phyloP scores from a whole-genome alignment of 1,140 invertebrate species.

The Glomeris maerens region DNA sequence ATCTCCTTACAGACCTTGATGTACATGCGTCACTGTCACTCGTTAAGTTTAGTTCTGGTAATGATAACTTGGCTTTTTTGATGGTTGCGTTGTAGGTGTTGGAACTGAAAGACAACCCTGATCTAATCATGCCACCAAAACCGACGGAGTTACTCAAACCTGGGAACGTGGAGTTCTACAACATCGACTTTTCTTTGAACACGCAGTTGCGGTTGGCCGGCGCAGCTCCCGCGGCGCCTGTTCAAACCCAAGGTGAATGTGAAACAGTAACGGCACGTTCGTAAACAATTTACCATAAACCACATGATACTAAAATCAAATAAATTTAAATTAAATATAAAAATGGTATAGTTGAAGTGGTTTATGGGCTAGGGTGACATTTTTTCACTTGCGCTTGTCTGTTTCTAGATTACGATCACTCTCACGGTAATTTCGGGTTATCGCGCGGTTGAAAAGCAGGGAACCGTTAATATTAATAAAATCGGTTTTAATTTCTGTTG shows the following conservation, averaged over 20 bases:
- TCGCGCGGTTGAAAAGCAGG: too few relatives aligned
- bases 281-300: too few relatives aligned
- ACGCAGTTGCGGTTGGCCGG: constrained; percentile 85
- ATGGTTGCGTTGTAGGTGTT: constrained; percentile 41
- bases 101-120: constrained; percentile 85
- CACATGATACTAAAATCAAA: too few relatives aligned
- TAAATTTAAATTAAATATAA: too few relatives aligned
- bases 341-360: too few relatives aligned
- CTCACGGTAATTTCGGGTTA: too few relatives aligned
- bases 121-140: constrained; percentile 95
- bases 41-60: background rate
- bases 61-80: background rate
- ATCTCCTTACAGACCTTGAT: constrained; percentile 71
- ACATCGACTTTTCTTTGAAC: constrained; percentile 96
- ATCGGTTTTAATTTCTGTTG: too few relatives aligned
- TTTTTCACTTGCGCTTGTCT: too few relatives aligned
- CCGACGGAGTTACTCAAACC: constrained; percentile 56
- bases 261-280: too few relatives aligned
- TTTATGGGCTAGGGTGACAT: too few relatives aligned
- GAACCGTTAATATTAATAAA: too few relatives aligned
- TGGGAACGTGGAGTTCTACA: constrained; percentile 82
- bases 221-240: constrained; percentile 60
- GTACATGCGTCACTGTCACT: constrained; percentile 35
- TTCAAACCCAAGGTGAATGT: constrained; percentile 40
- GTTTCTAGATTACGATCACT: too few relatives aligned